Conservation (phyloP, 2,797 vertebrate genomes). For the Thripadectes ignobilis region DNA sequence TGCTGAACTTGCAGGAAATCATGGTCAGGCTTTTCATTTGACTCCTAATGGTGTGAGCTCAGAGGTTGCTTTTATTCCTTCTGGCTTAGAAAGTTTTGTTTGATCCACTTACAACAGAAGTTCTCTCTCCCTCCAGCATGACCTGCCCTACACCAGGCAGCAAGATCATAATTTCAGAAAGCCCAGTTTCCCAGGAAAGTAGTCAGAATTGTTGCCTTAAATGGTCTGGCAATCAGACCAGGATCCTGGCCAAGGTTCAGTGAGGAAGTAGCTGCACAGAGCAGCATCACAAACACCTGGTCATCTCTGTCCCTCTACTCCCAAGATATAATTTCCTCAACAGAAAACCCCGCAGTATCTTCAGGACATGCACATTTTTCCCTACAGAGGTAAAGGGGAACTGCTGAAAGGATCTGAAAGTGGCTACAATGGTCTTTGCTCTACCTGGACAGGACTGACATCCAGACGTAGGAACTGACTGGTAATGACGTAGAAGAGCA, state of each 20-base stretch:
- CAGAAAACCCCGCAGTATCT: fast-evolving
- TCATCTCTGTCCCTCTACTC: not conserved
- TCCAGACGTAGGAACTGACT: not conserved
- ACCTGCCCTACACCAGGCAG: not conserved
- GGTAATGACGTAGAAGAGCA: not conserved
- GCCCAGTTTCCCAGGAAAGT: not conserved
- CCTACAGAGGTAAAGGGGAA: not conserved
- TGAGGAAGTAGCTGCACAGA: not conserved
- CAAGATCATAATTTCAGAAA: not conserved
- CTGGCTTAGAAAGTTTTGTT: not conserved
- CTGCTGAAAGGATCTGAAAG: not conserved
- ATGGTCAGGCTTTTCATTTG: not conserved
- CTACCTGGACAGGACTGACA: not conserved
- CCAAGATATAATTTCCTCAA: not conserved
- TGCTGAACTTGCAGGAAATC: not conserved
- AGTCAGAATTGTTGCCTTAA: not conserved
- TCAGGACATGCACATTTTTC: not conserved
- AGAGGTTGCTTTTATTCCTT: not conserved
- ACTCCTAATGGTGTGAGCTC: not conserved
- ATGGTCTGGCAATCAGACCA: not conserved
- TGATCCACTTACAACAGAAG: not conserved
- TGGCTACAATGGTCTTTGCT: not conserved
- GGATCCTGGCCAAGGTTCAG: not conserved
- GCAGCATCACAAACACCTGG: fast-evolving
- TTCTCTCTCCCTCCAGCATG: not conserved